These are phyloP conservation scores for Aepyceros melampus DNA, from an alignment of 2,113 vertebrate species.

Conservation along the genomic window DNA sequence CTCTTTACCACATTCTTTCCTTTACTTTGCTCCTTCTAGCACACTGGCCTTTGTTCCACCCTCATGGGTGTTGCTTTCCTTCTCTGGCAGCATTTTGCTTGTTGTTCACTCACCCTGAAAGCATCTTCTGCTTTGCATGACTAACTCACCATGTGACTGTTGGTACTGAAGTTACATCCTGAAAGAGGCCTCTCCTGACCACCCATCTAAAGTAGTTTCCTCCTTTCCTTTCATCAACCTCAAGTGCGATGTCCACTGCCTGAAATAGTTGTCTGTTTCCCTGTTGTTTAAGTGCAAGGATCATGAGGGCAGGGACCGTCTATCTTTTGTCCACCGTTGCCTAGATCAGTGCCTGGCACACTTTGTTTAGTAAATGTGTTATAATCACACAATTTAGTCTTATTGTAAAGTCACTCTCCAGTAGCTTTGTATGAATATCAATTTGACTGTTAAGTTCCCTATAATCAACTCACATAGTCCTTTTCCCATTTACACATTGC, in stretches of 20 bases:
- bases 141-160: not conserved
- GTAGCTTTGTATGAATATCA: not conserved
- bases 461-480: not conserved
- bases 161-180: not conserved
- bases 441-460: not conserved
- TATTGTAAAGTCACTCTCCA: not conserved
- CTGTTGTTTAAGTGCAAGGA: not conserved
- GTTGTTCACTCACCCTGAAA: not conserved
- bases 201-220: not conserved
- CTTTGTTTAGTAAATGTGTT: not conserved
- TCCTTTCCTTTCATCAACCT: not conserved
- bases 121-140: not conserved
- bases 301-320: not conserved
- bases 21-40: not conserved
- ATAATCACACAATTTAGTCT: not conserved
- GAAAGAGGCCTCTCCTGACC: not conserved
- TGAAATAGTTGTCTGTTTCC: not conserved
- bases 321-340: not conserved
- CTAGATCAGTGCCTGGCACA: not conserved
- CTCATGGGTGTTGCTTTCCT: not conserved
- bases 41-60: not conserved
- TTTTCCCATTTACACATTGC: not conserved
- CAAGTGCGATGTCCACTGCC: not conserved
- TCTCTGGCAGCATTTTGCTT: not conserved
- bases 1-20: fast-evolving